Evolutionary conservation across 2,888 invertebrate genomes (phyloP), one percentile per base, ranked within the genome.

Genomic region (Graphium colonna): DNA sequence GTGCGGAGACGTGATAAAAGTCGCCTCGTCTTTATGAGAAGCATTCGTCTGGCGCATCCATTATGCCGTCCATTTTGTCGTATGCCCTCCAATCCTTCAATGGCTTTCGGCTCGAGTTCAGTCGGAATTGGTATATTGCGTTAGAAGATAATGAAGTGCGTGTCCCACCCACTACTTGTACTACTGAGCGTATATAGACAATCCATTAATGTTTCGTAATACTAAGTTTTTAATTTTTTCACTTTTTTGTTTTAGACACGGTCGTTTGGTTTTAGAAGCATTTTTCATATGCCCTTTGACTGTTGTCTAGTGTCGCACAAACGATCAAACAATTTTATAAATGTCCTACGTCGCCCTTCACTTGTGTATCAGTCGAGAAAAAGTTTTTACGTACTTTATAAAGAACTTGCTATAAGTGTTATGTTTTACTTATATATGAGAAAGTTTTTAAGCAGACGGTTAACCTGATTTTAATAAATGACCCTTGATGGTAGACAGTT

Each of bases 41-140:
- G 49, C 39, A 26, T 51, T 31, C 18, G 49, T 50, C 42, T 54
- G 54, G 31, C 33, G 46, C 44, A 46, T 33, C 45, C 45, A 55
- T 55, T 51, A 55, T 46, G 46, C 36, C 40, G 48, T 55, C 49
- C 53, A 47, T 55, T 50, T 50, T 46, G 54, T 46, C 49, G 39
- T 54, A 40, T 41, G 21, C 40, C 49, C 42, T 50, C 50, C 28
- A 42, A 40, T 45, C 18, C 54, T 51, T 50, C 50, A 36, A 55
- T 50, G 45, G 45, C 50, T 51, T 55, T 33, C 44, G 26, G 21
- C 38, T 12, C 36, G 36, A 45, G 41, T n/a, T 26, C 50, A 46
- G 50, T 31, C 33, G 45, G 41, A 49, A 54, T 49, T 54, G 44
- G 18, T 48, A 13, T 33, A 48, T 48, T 18, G 28, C 10, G 12